These are phyloP conservation scores for Muntiacus reevesi DNA, from an alignment of 2,113 vertebrate species.

Conservation along the genomic window DNA sequence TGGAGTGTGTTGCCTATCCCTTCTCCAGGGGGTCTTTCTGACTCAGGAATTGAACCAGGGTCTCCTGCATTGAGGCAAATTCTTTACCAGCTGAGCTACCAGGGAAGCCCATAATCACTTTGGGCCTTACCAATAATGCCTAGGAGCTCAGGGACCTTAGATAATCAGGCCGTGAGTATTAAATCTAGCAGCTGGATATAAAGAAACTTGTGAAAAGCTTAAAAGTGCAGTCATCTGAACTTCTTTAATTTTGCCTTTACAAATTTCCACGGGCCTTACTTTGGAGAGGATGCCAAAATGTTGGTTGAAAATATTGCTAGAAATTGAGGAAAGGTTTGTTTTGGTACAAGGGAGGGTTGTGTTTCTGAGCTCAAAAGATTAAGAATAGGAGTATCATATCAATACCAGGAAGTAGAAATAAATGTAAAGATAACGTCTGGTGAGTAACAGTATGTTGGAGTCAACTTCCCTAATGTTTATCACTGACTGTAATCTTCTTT, in stretches of 20 bases:
- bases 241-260: neutral
- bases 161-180: neutral
- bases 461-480: slow-evolving; percentile 22
- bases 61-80: neutral
- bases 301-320: slow-evolving; percentile 26
- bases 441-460: neutral
- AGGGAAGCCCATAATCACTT: neutral
- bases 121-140: neutral
- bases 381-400: neutral
- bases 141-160: neutral
- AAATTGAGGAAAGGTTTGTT: neutral
- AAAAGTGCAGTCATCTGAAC: neutral
- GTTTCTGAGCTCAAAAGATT: neutral
- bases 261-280: neutral
- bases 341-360: neutral
- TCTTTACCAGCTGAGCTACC: neutral
- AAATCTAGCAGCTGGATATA: neutral
- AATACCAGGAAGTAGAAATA: neutral
- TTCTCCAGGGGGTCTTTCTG: neutral
- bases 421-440: neutral
- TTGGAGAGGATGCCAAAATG: neutral
- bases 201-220: slow-evolving; percentile 14
- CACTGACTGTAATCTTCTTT: slow-evolving; percentile 13
- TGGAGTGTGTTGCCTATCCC: neutral
- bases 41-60: neutral